Conservation (phyloP, 1,140 invertebrate species). For the Musca vetustissima region DNA sequence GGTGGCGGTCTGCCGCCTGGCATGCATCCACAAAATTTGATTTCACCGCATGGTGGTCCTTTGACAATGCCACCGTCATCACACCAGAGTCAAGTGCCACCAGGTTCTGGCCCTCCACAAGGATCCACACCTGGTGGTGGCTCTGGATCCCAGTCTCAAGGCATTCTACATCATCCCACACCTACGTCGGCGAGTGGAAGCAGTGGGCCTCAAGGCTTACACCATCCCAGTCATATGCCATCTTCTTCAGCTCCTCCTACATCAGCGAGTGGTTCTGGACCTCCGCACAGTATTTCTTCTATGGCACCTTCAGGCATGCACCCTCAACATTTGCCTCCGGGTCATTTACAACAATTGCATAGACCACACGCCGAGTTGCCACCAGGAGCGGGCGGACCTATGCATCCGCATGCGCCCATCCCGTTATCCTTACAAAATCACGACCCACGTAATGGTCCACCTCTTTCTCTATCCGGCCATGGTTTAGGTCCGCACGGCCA, state of each 20-base stretch:
- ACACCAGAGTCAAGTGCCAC: conserved; percentile 55
- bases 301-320: conserved; percentile 46
- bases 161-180: conserved; percentile 26
- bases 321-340: conserved; percentile 43
- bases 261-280: conserved; percentile 30
- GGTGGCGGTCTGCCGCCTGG: conserved; percentile 48
- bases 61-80: conserved; percentile 59
- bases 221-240: conserved; percentile 40
- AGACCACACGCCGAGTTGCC: conserved; percentile 49
- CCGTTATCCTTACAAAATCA: conserved; percentile 49
- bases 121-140: conserved; percentile 39
- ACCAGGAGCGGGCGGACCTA: conserved; percentile 27
- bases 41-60: conserved; percentile 46
- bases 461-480: conserved; percentile 39
- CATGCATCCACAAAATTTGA: conserved; percentile 66
- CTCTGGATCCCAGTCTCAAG: not conserved
- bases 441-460: conserved; percentile 37
- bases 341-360: conserved; percentile 43
- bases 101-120: conserved; percentile 57
- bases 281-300: conserved; percentile 44
- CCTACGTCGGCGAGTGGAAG: not conserved
- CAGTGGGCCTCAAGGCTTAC: conserved; percentile 27
- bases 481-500: conserved; percentile 48
- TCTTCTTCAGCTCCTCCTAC: conserved; percentile 40
- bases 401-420: conserved; percentile 49